Evolutionary conservation across 2,888 invertebrate genomes (phyloP).

Genomic region (Diogma glabrata): DNA sequence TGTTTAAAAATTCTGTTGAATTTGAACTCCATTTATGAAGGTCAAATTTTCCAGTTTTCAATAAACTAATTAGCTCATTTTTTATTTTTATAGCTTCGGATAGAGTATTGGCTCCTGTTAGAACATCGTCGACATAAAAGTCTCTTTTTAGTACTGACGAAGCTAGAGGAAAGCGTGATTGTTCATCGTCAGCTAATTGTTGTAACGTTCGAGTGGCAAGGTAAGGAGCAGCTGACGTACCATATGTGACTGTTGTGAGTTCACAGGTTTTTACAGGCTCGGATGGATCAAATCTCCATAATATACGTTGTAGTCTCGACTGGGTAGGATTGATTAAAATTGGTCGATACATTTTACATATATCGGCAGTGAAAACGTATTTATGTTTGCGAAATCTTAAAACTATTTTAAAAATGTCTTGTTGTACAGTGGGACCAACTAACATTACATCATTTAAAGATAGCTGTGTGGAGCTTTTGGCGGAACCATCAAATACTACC

Average conservation of each 20-base stretch:
- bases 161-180: neutral
- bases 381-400: neutral
- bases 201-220: neutral
- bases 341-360: neutral
- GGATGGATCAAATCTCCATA: neutral
- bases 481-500: neutral
- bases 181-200: neutral
- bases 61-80: neutral
- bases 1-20: neutral
- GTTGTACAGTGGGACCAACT: neutral
- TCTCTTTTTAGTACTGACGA: neutral
- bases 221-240: neutral
- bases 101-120: neutral
- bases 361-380: neutral
- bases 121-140: neutral
- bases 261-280: neutral
- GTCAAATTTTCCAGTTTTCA: neutral
- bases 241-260: too few species aligned
- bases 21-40: slow-evolving; percentile 1
- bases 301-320: neutral
- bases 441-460: neutral
- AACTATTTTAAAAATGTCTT: neutral
- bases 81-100: neutral
- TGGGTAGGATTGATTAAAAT: neutral
- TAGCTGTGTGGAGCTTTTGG: neutral